A percentile compares a stretch with the other conserved stretches of the same genome.
These are phyloP conservation scores for Pardalotus punctatus DNA, from an alignment of 2,113 vertebrate genomes.

Conservation along the genomic window DNA sequence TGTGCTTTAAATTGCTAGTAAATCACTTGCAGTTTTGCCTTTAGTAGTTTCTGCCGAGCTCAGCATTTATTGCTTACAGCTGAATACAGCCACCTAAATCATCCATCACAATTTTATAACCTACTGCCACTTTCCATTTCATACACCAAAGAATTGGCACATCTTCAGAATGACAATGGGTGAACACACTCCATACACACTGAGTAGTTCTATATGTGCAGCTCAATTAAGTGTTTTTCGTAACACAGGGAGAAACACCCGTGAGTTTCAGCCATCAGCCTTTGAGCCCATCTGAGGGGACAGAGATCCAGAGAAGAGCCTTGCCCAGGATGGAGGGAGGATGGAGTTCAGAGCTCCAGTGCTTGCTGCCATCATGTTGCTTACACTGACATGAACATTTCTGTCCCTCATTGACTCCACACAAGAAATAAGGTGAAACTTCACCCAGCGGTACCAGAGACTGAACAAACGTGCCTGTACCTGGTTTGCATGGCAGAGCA, in stretches of 20 bases:
- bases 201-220: background rate
- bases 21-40: constrained; percentile 79
- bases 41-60: constrained; percentile 77
- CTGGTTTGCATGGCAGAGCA: background rate
- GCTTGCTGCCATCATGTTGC: background rate
- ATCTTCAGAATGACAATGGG: constrained; percentile 62
- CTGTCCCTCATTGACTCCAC: background rate
- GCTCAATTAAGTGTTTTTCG: background rate
- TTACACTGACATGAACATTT: background rate
- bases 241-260: background rate
- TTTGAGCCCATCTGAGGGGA: background rate
- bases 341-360: background rate
- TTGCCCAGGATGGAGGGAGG: background rate
- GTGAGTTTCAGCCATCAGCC: background rate
- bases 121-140: constrained; percentile 69
- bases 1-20: constrained; percentile 80
- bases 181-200: background rate
- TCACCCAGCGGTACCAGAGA: background rate
- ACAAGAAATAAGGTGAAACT: background rate
- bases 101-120: constrained; percentile 81
- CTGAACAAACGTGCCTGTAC: rapidly evolving
- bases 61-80: constrained; percentile 81
- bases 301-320: background rate
- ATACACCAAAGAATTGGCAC: constrained; percentile 58
- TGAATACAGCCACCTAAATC: constrained; percentile 74